phyloP scores from a whole-genome alignment of 2,797 vertebrate species.

The Chiloscyllium punctatum region DNA sequence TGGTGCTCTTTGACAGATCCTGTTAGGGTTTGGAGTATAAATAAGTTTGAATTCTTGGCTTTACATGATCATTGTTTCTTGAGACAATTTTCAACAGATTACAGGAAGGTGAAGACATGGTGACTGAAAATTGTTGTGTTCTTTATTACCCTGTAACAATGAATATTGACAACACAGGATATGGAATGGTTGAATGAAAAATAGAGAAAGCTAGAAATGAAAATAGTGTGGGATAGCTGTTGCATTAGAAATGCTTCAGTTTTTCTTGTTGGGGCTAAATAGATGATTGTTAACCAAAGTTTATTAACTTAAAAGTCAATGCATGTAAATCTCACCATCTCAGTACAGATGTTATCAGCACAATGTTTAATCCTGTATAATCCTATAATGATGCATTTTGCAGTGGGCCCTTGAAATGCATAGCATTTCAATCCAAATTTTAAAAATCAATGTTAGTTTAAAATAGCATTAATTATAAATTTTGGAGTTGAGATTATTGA shows the following conservation, averaged over 20 bases:
- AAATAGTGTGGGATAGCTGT: background rate
- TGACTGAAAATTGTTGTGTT: background rate
- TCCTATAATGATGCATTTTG: background rate
- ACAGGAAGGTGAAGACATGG: background rate
- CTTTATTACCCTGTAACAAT: background rate
- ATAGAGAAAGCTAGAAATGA: background rate
- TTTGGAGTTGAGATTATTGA: background rate
- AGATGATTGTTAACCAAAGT: background rate
- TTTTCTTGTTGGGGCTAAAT: background rate
- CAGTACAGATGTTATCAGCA: background rate
- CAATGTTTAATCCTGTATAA: too few species aligned
- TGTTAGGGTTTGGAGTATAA: background rate
- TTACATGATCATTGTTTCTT: background rate
- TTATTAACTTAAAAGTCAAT: background rate
- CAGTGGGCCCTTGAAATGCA: background rate
- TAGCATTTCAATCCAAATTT: background rate
- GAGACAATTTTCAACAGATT: background rate
- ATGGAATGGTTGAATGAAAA: background rate
- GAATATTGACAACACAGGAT: background rate
- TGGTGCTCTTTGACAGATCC: too few species aligned
- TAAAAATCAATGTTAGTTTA: background rate
- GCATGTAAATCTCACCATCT: background rate
- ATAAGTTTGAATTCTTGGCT: background rate
- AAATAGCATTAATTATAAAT: background rate
- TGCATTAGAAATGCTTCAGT: background rate